These are phyloP conservation scores for Macrotis lagotis DNA, from an alignment of 2,113 vertebrate genomes.

Conservation along the genomic window DNA sequence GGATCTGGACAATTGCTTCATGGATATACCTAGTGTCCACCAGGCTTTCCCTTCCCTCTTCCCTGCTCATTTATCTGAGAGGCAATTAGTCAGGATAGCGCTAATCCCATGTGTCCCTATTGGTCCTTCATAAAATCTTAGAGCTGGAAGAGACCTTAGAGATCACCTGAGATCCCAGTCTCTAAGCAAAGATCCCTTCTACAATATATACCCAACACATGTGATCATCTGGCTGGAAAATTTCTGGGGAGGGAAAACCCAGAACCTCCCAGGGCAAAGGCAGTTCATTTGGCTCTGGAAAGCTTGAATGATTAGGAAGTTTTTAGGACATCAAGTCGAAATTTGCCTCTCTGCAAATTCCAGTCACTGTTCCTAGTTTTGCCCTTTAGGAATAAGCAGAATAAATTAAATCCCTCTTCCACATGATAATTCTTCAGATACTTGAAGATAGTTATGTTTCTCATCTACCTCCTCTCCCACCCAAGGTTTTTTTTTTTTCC, in stretches of 20 bases:
- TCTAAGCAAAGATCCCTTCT: neutral
- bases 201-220: neutral
- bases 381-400: neutral
- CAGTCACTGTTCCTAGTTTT: neutral
- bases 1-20: slow-evolving; percentile 24
- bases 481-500: neutral
- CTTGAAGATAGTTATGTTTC: neutral
- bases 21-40: slow-evolving; percentile 32
- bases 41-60: neutral
- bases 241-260: neutral
- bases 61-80: slow-evolving; percentile 2
- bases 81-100: neutral
- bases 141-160: neutral
- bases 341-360: neutral
- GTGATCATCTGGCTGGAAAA: neutral
- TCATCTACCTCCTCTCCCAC: neutral
- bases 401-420: neutral
- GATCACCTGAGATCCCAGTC: neutral
- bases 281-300: neutral
- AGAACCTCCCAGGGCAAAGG: neutral
- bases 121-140: neutral
- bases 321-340: neutral
- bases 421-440: neutral
- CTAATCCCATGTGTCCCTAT: neutral
- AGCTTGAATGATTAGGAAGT: neutral